These are phyloP conservation scores for Gastrophryne carolinensis DNA, from an alignment of 2,797 vertebrate species.

Conservation along the genomic window DNA sequence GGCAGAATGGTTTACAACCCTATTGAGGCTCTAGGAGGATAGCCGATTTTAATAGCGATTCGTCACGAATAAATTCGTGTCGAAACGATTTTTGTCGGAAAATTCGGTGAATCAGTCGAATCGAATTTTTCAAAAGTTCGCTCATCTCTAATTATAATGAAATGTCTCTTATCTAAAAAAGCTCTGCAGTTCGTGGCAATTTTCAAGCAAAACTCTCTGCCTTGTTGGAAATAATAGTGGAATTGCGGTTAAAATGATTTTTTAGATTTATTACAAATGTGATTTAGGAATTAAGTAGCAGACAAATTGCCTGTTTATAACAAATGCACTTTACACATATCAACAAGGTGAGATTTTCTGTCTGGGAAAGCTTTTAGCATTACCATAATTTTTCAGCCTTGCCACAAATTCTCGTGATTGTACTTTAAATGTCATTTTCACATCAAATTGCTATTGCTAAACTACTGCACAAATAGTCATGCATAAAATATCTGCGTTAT, in stretches of 20 bases:
- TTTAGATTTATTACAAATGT: constrained; percentile 24
- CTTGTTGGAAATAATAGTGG: background rate
- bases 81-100: no score
- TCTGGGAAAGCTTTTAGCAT: constrained; percentile 35
- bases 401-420: constrained; percentile 27
- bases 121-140: no score
- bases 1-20: no score
- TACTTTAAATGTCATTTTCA: constrained; percentile 36
- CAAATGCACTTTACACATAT: constrained; percentile 10
- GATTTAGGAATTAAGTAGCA: constrained; percentile 11
- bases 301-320: constrained; percentile 34
- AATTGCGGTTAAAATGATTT: constrained; percentile 6
- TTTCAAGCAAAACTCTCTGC: background rate
- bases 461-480: background rate
- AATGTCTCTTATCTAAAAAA: background rate
- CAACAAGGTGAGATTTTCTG: constrained; percentile 35
- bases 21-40: no score
- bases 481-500: no score
- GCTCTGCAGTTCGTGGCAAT: background rate
- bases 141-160: no score
- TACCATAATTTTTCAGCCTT: constrained; percentile 21
- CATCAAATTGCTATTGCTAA: constrained; percentile 16
- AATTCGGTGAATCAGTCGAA: no score
- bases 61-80: no score
- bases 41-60: no score